phyloP scores from a whole-genome alignment of 2,888 invertebrate species.

The Rotaria socialis region DNA sequence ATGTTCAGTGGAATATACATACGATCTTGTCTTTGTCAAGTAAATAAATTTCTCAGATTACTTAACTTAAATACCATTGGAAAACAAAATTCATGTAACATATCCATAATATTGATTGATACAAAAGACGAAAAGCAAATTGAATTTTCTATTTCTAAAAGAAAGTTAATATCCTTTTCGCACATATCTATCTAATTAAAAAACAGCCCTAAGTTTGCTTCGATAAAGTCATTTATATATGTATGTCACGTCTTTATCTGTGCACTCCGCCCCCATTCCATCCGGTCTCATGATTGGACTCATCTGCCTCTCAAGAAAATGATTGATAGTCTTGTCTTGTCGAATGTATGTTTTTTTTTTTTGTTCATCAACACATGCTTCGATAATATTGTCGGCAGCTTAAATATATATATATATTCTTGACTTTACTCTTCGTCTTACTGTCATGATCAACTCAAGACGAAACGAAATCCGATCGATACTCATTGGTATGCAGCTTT shows the following conservation, averaged over 20 bases:
- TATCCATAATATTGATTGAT: neutral
- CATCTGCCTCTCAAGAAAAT: neutral
- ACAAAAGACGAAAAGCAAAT: neutral
- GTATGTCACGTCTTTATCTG: constrained; percentile 15
- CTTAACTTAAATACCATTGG: neutral
- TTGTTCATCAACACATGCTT: constrained; percentile 19
- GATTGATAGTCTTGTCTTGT: constrained; percentile 26
- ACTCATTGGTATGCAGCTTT: constrained; percentile 23
- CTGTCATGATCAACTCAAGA: constrained; percentile 26
- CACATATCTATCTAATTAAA: constrained; percentile 21
- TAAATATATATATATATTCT: neutral
- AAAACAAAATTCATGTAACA: neutral
- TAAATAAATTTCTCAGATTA: neutral
- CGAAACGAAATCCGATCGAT: constrained; percentile 27
- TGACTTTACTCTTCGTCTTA: constrained; percentile 29
- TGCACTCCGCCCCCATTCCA: neutral
- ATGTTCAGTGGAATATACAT: neutral
- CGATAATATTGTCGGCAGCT: constrained; percentile 12
- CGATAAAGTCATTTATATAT: constrained; percentile 29
- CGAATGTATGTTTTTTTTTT: neutral
- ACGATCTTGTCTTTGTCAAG: neutral
- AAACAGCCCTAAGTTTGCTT: neutral
- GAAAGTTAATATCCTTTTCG: constrained; percentile 7
- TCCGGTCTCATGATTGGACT: constrained; percentile 23
- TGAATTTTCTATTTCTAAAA: neutral